Evolutionary conservation across 1,140 invertebrate genomes (phyloP).

Genomic region (Zaprionus gabonicus): DNA sequence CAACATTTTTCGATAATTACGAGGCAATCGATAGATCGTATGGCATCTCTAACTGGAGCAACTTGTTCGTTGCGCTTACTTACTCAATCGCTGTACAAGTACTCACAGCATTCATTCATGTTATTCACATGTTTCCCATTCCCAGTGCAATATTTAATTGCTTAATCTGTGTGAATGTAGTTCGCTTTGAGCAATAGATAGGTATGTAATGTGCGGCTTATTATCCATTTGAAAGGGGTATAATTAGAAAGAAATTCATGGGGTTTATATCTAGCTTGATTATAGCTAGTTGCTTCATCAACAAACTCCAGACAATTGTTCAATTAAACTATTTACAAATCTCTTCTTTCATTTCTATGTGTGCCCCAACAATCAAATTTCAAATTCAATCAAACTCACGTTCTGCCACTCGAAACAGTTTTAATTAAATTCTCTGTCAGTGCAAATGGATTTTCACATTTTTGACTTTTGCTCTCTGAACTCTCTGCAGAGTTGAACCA

Average conservation of each 20-base stretch:
- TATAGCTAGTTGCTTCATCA: not conserved
- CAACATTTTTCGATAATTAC: constrained; percentile 39
- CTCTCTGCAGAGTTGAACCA: not conserved
- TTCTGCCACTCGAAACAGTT: not conserved
- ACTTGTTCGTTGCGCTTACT: constrained; percentile 3
- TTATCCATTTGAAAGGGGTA: not conserved
- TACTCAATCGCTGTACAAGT: constrained; percentile 38
- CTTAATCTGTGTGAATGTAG: constrained; percentile 6
- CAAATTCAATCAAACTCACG: constrained; percentile 2
- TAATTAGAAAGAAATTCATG: not conserved
- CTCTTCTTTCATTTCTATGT: not conserved
- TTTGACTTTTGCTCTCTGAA: constrained; percentile 3
- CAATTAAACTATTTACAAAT: not conserved
- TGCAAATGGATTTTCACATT: not conserved
- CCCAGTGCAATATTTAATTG: constrained; percentile 11
- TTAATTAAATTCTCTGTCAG: constrained; percentile 1
- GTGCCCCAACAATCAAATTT: not conserved
- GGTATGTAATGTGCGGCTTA: not conserved
- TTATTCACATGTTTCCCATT: constrained; percentile 20
- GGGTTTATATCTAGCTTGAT: not conserved
- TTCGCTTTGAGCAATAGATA: not conserved
- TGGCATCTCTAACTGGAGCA: constrained; percentile 41
- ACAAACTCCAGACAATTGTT: not conserved
- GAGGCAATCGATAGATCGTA: constrained; percentile 21
- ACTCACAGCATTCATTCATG: constrained; percentile 16